Conservation (phyloP, 2,888 invertebrate species). For the Meteorus cinctellus region DNA sequence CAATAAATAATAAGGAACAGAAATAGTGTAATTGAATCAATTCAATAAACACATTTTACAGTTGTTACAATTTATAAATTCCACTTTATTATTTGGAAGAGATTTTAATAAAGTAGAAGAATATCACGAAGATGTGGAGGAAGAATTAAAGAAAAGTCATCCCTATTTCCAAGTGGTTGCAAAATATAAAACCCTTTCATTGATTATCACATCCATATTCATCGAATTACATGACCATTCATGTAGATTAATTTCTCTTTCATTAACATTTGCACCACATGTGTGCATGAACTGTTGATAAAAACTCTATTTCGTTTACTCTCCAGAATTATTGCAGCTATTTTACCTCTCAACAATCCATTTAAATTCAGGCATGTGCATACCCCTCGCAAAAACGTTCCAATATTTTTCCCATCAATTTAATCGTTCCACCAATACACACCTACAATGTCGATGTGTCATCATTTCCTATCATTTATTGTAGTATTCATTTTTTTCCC, state of each 20-base stretch:
- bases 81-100: no score
- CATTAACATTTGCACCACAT: no score
- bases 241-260: no score
- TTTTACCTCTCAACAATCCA: background rate
- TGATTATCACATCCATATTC: no score
- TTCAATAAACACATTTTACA: background rate
- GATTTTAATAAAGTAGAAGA: no score
- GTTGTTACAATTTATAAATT: background rate
- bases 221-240: no score
- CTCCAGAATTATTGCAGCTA: background rate
- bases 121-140: no score
- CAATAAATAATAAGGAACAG: background rate
- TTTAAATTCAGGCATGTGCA: background rate
- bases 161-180: no score
- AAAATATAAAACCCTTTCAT: no score
- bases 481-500: background rate
- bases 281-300: no score
- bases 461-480: background rate
- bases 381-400: background rate
- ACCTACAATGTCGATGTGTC: background rate
- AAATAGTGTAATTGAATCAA: background rate
- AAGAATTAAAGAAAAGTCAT: no score
- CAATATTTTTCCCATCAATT: constrained; percentile 20
- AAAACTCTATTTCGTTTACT: background rate
- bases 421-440: constrained; percentile 1